Percentiles rank a stretch among this genome's conserved stretches.
Conservation (phyloP, 2,113 vertebrate species). For the Stegastes partitus region DNA sequence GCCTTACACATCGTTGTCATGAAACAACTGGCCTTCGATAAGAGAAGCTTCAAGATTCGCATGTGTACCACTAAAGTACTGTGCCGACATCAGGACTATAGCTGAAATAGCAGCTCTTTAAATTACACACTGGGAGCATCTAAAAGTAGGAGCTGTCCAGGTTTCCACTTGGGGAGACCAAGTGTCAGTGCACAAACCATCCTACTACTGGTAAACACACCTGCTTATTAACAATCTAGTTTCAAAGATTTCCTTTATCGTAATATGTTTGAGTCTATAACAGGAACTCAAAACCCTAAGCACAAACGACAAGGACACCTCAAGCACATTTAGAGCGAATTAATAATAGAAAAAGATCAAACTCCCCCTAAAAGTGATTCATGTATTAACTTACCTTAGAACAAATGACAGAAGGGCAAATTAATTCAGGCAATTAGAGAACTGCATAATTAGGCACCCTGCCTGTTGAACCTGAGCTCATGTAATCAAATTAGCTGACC, state of each 20-base stretch:
- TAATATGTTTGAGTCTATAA: no score
- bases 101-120: not conserved
- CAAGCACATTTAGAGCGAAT: not conserved
- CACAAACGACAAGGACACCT: not conserved
- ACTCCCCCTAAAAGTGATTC: not conserved
- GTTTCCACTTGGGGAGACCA: not conserved
- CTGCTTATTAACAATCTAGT: not conserved
- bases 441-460: constrained; percentile 24
- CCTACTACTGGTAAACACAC: not conserved
- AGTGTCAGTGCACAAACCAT: not conserved
- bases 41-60: constrained; percentile 40
- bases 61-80: not conserved
- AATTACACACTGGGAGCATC: not conserved
- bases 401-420: constrained; percentile 19
- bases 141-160: constrained; percentile 16
- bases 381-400: constrained; percentile 4
- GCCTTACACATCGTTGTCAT: constrained; percentile 18
- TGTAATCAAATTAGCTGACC: constrained; percentile 61
- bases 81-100: not conserved
- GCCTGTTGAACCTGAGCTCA: constrained; percentile 36
- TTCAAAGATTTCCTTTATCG: no score
- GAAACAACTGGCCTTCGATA: constrained; percentile 44
- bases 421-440: constrained; percentile 35
- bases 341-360: not conserved
- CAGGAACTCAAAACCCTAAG: not conserved